A percentile compares a stretch with the other conserved stretches of the same genome.
Evolutionary conservation across 1,140 invertebrate species (phyloP).

Genomic region (Helicoverpa armigera): DNA sequence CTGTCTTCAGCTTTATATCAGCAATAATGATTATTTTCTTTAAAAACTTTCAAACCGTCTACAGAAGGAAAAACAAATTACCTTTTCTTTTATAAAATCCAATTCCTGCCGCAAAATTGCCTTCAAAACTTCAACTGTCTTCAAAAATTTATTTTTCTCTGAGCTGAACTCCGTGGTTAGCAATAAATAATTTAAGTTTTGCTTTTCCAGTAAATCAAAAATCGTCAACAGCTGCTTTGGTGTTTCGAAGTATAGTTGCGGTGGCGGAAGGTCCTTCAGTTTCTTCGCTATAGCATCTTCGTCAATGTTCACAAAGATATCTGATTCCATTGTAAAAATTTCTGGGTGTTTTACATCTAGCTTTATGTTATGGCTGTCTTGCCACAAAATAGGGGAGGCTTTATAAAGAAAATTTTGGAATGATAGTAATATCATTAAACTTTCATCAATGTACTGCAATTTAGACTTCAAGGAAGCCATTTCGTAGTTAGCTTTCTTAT

Average conservation of each 20-base stretch:
- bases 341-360: slow-evolving; percentile 64
- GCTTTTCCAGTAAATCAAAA: slow-evolving; percentile 88
- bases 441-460: slow-evolving; percentile 88
- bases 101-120: slow-evolving; percentile 66
- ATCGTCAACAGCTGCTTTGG: slow-evolving; percentile 87
- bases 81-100: slow-evolving; percentile 73
- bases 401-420: slow-evolving; percentile 89
- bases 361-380: slow-evolving; percentile 73
- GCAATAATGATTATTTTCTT: no score
- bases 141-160: slow-evolving; percentile 80
- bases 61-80: slow-evolving; percentile 32
- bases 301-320: slow-evolving; percentile 72
- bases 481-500: slow-evolving; percentile 84
- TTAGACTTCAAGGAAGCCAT: slow-evolving; percentile 86
- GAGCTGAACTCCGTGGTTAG: slow-evolving; percentile 88
- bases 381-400: slow-evolving; percentile 87
- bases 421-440: slow-evolving; percentile 87
- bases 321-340: slow-evolving; percentile 69
- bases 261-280: slow-evolving; percentile 75
- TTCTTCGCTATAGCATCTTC: slow-evolving; percentile 78
- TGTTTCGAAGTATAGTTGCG: slow-evolving; percentile 87
- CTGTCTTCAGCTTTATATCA: no score
- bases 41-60: no score
- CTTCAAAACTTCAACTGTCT: slow-evolving; percentile 68
- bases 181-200: slow-evolving; percentile 89